Percentiles rank a stretch among this genome's conserved stretches.
Evolutionary conservation across 2,888 invertebrate species (phyloP).

Genomic region (Lissocephala sabroskyi): DNA sequence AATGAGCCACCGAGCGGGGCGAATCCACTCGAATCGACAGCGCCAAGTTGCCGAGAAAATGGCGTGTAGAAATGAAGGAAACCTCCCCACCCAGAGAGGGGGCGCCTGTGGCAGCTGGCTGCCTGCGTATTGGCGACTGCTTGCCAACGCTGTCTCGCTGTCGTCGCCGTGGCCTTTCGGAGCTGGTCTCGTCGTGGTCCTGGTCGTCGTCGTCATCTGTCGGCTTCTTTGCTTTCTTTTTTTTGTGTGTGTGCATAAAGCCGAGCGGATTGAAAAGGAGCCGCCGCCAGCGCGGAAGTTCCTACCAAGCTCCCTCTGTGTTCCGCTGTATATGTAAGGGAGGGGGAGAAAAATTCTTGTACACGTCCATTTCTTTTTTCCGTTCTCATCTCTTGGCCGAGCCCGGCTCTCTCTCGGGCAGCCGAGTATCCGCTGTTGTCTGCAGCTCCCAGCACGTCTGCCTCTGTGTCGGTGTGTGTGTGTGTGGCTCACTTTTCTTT

Average conservation of each 20-base stretch:
- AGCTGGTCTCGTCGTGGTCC: constrained; percentile 31
- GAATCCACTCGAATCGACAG: too few species aligned
- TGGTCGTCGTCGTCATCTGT: constrained; percentile 18
- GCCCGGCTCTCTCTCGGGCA: constrained; percentile 25
- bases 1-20: too few species aligned
- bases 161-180: constrained; percentile 1
- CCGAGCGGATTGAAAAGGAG: too few species aligned
- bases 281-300: too few species aligned
- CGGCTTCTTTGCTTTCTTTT: too few species aligned
- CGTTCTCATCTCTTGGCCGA: constrained; percentile 1
- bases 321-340: too few species aligned
- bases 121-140: constrained; percentile 55
- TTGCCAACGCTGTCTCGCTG: constrained; percentile 14
- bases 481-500: constrained; percentile 66
- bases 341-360: too few species aligned
- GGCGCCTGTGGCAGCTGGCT: constrained; percentile 54
- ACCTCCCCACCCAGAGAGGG: not conserved
- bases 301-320: not conserved
- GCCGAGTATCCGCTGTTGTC: constrained; percentile 6
- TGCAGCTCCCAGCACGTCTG: too few species aligned
- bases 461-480: constrained; percentile 24
- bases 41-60: too few species aligned
- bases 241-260: not conserved
- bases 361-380: constrained; percentile 3
- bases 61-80: too few species aligned